Base-by-base conservation (phyloP, 2,113 vertebrate species). In the Alexandromys fortis region DNA sequence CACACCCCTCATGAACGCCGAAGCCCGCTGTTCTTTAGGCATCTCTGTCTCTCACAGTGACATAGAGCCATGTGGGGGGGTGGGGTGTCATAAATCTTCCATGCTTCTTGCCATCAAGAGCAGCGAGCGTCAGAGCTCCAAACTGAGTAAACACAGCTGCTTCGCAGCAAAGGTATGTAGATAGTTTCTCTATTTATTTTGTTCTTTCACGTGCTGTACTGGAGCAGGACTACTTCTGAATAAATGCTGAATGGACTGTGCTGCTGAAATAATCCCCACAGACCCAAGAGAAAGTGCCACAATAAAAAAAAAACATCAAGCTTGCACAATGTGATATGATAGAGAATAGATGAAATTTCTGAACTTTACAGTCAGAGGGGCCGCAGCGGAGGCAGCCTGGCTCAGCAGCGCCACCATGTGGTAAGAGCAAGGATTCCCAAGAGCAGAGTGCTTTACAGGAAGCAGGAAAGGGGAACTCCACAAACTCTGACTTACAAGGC, bases 401-500 rank as follows among this genome's bases (percentile, higher is more conserved):
- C 98, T 98, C 98, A 33, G 72, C 98, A 96, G 98, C 93, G 98
- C 94, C 98, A 98, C 96, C 98, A 70, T 92, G 98, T 97, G 98
- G 98, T 26, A 21, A 38, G 2, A 92, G 3, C 13, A 52, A 47
- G 30, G 86, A 45, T 65, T 79, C 7, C 63, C 11, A 4, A 8
- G 17, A 55, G n/a, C 55, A 10, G 35, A 42, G 45, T 0, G 45
- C 21, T 30, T 49, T 0, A 5, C n/a, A 14, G 47, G 47, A 33
- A 85, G 75, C 78, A 22, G 73, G 12, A 86, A 22, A 22, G 9
- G 4, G 13, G 14, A 77, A 47, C 63, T 1, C 28, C 42, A 9
- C 22, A 1, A 16, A 68, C 35, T 1, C 1, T 26, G 7, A 47
- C 2, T 9, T 2, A 1, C 4, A 7, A 30, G 7, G 38, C 61